A percentile compares a stretch with the other conserved stretches of the same genome.
These are phyloP conservation scores for Malacoraja senta DNA, from an alignment of 2,797 vertebrate species.

Conservation along the genomic window DNA sequence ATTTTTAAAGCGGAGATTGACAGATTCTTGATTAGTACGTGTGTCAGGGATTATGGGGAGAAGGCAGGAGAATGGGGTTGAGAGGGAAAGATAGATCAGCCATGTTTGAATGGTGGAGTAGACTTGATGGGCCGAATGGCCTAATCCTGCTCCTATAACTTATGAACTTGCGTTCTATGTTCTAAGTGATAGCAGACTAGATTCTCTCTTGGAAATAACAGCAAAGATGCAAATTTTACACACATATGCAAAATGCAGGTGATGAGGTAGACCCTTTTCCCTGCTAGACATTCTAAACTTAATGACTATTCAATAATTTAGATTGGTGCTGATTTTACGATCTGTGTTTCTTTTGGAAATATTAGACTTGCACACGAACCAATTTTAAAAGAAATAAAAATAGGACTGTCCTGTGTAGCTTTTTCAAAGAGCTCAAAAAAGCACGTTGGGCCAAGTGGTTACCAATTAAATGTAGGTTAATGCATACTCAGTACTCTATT, in stretches of 20 bases:
- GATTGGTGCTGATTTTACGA: neutral
- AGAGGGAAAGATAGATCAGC: no score
- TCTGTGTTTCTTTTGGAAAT: neutral
- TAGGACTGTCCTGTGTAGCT: neutral
- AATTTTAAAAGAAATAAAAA: neutral
- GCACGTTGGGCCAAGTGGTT: neutral
- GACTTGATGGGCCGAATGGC: no score
- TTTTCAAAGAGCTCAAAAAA: neutral
- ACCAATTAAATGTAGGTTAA: no score
- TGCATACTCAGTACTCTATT: no score
- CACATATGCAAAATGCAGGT: neutral
- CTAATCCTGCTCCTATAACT: no score
- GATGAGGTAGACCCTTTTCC: neutral
- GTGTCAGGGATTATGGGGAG: no score
- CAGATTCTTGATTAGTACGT: no score
- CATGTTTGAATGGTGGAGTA: no score
- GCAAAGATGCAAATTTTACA: neutral
- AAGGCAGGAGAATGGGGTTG: no score
- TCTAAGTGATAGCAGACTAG: neutral
- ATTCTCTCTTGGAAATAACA: neutral
- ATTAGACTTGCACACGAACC: neutral
- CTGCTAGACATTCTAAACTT: neutral
- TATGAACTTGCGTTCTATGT: no score
- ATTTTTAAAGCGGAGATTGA: no score
- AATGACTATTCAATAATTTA: neutral